These are phyloP conservation scores for Notolabrus celidotus DNA, from an alignment of 2,797 vertebrate species.

Conservation along the genomic window DNA sequence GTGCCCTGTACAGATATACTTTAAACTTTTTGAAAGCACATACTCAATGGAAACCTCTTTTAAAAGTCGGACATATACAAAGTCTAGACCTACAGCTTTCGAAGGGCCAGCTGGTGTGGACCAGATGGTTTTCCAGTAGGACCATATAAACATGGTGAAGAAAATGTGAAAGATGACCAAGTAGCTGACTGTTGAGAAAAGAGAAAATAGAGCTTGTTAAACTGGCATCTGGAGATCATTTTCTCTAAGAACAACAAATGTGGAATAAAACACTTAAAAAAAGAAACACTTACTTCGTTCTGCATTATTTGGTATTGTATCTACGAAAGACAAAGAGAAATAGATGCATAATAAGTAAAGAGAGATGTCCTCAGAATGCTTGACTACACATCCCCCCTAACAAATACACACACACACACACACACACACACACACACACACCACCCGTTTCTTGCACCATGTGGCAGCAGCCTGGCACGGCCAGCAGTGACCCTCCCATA, in stretches of 20 bases:
- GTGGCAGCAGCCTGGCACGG: conserved; percentile 82
- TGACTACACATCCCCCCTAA: conserved; percentile 45
- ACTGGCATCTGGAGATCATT: neutral
- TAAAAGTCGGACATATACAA: neutral
- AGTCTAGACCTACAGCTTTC: conserved; percentile 86
- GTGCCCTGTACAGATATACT: neutral
- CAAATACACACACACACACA: conserved; percentile 32
- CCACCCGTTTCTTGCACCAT: conserved; percentile 59
- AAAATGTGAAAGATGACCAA: conserved; percentile 95
- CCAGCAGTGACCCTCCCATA: conserved; percentile 71
- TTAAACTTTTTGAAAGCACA: neutral
- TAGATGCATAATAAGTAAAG: conserved; percentile 33
- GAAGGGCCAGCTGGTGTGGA: conserved; percentile 90
- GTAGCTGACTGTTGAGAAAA: conserved; percentile 90
- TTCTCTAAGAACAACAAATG: neutral
- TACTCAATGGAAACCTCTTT: neutral
- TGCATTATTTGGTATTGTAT: conserved; percentile 90
- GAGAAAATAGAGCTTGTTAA: neutral
- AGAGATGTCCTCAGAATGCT: conserved; percentile 20
- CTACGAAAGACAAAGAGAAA: conserved; percentile 76
- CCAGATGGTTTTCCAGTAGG: conserved; percentile 98
- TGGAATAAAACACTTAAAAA: neutral
- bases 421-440: conserved; percentile 37
- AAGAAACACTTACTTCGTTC: conserved; percentile 89
- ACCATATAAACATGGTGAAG: conserved; percentile 96